These are phyloP conservation scores for Agrotis clavis DNA, from an alignment of 2,888 invertebrate species.

Conservation along the genomic window DNA sequence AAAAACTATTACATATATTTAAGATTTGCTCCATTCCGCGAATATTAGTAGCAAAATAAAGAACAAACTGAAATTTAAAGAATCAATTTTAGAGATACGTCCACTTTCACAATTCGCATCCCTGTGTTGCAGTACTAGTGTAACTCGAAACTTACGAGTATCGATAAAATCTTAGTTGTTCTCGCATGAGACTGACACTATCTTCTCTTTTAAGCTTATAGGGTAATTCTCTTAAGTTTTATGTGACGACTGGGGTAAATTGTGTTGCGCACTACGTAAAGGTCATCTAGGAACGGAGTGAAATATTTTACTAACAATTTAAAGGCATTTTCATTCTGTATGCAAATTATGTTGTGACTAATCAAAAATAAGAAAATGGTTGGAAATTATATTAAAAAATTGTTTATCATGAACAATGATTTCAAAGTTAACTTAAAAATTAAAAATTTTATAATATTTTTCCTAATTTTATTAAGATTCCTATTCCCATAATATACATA, in stretches of 20 bases:
- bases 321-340: too few species aligned
- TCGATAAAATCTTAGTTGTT: slow-evolving; percentile 43
- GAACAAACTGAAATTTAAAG: slow-evolving; percentile 48
- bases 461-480: too few species aligned
- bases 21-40: background rate
- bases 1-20: too few species aligned
- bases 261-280: slow-evolving; percentile 26
- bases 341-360: background rate
- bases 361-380: background rate
- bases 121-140: slow-evolving; percentile 72
- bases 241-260: slow-evolving; percentile 19
- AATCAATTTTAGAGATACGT: slow-evolving; percentile 28
- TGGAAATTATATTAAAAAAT: too few species aligned
- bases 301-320: slow-evolving; percentile 16
- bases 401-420: too few species aligned
- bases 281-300: slow-evolving; percentile 10
- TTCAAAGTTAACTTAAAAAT: too few species aligned
- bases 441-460: too few species aligned
- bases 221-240: slow-evolving; percentile 35
- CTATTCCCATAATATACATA: too few species aligned
- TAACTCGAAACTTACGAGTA: slow-evolving; percentile 71
- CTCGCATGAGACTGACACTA: slow-evolving; percentile 28
- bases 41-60: slow-evolving; percentile 37
- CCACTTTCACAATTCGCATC: slow-evolving; percentile 83
- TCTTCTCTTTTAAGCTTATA: slow-evolving; percentile 26